Percentiles rank a stretch among this genome's conserved stretches.
These are phyloP conservation scores for Chorisops tibialis DNA, from an alignment of 2,888 invertebrate species.

Conservation along the genomic window DNA sequence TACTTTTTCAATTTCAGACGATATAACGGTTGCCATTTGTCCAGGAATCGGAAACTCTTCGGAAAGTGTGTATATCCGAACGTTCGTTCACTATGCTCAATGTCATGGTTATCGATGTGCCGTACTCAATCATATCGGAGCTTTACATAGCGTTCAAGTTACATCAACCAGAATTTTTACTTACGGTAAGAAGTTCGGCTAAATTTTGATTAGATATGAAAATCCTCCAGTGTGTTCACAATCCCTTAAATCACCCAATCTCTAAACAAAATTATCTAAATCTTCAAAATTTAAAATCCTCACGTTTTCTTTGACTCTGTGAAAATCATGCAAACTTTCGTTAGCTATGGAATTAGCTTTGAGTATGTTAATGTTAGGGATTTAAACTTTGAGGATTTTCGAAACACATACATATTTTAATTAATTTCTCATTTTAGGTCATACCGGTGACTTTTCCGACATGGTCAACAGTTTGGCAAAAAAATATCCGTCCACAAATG, in stretches of 20 bases:
- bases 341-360: too few relatives aligned
- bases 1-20: slow-evolving; percentile 63
- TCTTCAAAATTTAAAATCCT: too few relatives aligned
- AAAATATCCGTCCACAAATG: slow-evolving; percentile 70
- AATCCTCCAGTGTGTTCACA: too few relatives aligned
- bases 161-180: slow-evolving; percentile 87
- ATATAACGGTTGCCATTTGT: slow-evolving; percentile 82
- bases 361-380: too few relatives aligned
- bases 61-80: slow-evolving; percentile 89
- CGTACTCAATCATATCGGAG: slow-evolving; percentile 92
- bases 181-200: slow-evolving; percentile 65
- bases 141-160: slow-evolving; percentile 77
- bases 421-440: slow-evolving; percentile 58
- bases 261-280: too few relatives aligned
- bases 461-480: slow-evolving; percentile 75
- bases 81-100: slow-evolving; percentile 89
- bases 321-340: too few relatives aligned
- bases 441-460: slow-evolving; percentile 81
- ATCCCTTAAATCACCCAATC: too few relatives aligned
- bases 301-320: too few relatives aligned
- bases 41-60: slow-evolving; percentile 94
- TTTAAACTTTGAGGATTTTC: too few relatives aligned
- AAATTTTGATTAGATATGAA: background rate
- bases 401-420: too few relatives aligned
- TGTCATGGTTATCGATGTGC: slow-evolving; percentile 88